Percentiles rank a stretch among this genome's conserved stretches.
Conservation (phyloP, 2,888 invertebrate genomes). For the Drosophila tanythrix region DNA sequence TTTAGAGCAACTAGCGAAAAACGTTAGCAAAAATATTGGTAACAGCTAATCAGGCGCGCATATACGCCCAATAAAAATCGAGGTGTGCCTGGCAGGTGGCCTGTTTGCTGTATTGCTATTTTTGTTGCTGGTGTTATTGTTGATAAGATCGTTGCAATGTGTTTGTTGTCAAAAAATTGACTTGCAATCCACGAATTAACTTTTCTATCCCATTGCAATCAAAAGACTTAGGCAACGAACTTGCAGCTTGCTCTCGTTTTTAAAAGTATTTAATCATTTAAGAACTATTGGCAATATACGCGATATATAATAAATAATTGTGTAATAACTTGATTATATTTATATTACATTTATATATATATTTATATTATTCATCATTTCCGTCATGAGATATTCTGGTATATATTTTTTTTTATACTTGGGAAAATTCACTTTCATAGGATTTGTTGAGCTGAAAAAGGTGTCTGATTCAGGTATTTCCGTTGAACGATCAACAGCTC, state of each 20-base stretch:
- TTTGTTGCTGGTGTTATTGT: conserved; percentile 53
- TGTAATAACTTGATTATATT: not conserved
- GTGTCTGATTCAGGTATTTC: conserved; percentile 49
- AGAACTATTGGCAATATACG: not conserved
- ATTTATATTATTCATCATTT: not conserved
- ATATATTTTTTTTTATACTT: not conserved
- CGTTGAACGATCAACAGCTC: conserved; percentile 46
- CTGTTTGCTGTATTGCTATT: conserved; percentile 32
- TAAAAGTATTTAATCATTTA: conserved; percentile 30
- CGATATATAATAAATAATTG: conserved; percentile 1
- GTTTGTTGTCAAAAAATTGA: conserved; percentile 78
- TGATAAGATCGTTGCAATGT: conserved; percentile 78
- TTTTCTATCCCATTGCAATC: conserved; percentile 64
- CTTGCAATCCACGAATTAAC: conserved; percentile 69
- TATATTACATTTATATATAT: too few relatives aligned
- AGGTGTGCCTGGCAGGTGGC: conserved; percentile 76
- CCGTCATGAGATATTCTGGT: not conserved
- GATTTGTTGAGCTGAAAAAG: not conserved
- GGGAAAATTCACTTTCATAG: not conserved
- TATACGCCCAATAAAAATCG: conserved; percentile 51
- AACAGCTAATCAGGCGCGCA: conserved; percentile 61
- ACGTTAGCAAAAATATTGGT: conserved; percentile 63
- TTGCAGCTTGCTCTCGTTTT: conserved; percentile 35
- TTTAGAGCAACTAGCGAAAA: conserved; percentile 60
- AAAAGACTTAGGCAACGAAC: conserved; percentile 77